Evolutionary conservation across 2,888 invertebrate genomes (phyloP).

Genomic region (Dasypolia templi): DNA sequence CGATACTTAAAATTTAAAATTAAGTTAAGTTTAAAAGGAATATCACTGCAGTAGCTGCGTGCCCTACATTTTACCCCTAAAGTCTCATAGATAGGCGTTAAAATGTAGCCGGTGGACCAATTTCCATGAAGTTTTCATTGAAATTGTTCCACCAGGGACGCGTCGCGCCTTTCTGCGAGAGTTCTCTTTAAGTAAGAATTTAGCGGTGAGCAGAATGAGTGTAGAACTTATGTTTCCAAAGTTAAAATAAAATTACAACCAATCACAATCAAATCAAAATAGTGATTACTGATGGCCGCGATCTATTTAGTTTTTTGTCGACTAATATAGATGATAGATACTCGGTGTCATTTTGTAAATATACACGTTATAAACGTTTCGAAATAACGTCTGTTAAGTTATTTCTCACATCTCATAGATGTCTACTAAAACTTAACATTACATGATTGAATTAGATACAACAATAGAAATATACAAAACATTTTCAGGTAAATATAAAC

Average conservation of each 20-base stretch:
- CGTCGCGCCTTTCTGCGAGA: not conserved
- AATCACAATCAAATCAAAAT: not conserved
- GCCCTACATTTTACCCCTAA: not conserved
- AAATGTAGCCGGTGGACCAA: not conserved
- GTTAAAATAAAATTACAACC: not conserved
- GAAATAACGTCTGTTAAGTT: too few species aligned
- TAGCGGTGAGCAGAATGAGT: not conserved
- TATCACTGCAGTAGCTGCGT: not conserved
- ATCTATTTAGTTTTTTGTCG: not conserved
- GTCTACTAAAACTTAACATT: not conserved
- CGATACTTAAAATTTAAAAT: not conserved
- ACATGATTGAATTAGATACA: constrained; percentile 9
- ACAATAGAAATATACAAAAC: not conserved
- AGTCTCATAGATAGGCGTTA: not conserved
- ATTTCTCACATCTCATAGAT: not conserved
- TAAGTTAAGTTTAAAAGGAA: not conserved
- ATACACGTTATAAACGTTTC: not conserved
- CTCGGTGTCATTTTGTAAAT: not conserved
- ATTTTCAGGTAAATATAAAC: constrained; percentile 21
- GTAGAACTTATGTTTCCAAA: not conserved
- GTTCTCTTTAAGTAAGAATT: not conserved
- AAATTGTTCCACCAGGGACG: not conserved
- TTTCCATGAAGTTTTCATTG: not conserved
- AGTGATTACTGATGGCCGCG: not conserved
- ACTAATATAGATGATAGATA: not conserved